phyloP scores from a whole-genome alignment of 2,888 invertebrate genomes.

The Ectemnius lituratus region DNA sequence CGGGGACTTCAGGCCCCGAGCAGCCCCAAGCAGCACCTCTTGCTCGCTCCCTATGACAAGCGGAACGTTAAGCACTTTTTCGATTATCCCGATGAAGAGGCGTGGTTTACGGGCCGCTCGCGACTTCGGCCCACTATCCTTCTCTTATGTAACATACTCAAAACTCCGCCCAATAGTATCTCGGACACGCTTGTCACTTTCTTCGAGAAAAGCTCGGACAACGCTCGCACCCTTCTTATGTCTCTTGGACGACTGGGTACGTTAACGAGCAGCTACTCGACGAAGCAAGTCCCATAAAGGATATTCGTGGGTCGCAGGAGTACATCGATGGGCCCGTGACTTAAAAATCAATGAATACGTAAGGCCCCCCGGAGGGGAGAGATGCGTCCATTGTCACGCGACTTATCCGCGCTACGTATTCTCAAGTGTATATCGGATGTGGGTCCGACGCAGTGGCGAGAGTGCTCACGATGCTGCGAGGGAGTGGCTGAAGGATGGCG shows the following conservation, averaged over 20 bases:
- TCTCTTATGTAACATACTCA: conserved; percentile 24
- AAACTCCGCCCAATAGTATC: conserved; percentile 38
- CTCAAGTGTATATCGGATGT: no score
- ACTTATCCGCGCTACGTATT: no score
- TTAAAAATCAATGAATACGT: no score
- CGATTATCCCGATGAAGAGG: conserved; percentile 9
- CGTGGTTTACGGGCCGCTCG: conserved; percentile 24
- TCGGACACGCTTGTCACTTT: conserved; percentile 6
- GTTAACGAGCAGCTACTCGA: background rate
- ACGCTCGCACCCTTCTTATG: background rate
- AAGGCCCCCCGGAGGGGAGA: no score
- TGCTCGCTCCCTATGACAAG: conserved; percentile 18
- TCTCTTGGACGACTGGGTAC: background rate
- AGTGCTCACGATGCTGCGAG: background rate
- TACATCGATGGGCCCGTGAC: no score
- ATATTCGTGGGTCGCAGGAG: no score
- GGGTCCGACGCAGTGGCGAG: no score
- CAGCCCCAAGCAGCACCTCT: no score
- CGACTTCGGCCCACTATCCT: conserved; percentile 9
- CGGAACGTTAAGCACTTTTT: conserved; percentile 7
- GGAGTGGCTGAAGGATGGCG: conserved; percentile 36
- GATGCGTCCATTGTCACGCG: no score
- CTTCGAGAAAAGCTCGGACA: background rate
- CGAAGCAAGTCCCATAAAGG: background rate
- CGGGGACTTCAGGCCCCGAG: no score